Percentiles rank a stretch among this genome's conserved stretches.
Evolutionary conservation across 2,888 invertebrate genomes (phyloP).

Genomic region (Melolontha melolontha): DNA sequence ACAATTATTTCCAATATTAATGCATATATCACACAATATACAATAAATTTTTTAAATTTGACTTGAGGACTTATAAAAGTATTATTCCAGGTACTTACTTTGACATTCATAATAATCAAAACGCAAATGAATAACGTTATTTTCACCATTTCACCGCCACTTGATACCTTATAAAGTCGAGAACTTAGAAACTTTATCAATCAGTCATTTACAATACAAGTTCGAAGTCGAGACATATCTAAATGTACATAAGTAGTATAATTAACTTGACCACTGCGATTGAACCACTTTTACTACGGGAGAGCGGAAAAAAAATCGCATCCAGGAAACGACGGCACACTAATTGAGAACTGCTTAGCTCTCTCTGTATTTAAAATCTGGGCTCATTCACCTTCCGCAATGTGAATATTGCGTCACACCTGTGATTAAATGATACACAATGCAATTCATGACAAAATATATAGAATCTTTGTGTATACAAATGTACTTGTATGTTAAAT

Average conservation of each 20-base stretch:
- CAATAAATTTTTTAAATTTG: no score
- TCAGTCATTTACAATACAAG: conserved; percentile 5
- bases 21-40: no score
- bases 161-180: no score
- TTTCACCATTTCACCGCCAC: no score
- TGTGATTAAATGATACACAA: conserved; percentile 2
- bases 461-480: background rate
- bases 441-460: conserved; percentile 1
- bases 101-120: no score
- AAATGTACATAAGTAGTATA: background rate
- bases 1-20: no score
- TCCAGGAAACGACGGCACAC: conserved; percentile 4
- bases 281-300: conserved; percentile 33
- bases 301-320: conserved; percentile 21
- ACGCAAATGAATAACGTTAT: no score
- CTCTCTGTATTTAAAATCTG: conserved; percentile 3
- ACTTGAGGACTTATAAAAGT: no score
- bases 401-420: no score
- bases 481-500: conserved; percentile 22
- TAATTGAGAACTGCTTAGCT: background rate
- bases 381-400: background rate
- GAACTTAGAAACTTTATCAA: background rate
- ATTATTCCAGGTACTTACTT: no score
- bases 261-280: conserved; percentile 14
- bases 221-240: background rate